phyloP scores from a whole-genome alignment of 1,140 invertebrate species.

The Fragariocoptes setiger region DNA sequence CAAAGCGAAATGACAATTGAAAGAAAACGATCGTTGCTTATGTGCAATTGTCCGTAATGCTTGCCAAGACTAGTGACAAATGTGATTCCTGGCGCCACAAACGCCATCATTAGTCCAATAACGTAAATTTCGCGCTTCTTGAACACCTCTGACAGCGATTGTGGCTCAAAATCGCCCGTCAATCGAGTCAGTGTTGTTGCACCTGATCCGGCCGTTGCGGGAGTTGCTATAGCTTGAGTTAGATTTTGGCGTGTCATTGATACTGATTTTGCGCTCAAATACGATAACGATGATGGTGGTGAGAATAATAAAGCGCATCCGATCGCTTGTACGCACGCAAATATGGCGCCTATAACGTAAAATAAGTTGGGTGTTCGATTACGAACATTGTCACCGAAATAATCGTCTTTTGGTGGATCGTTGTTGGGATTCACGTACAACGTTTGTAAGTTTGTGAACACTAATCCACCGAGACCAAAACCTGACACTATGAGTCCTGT shows the following conservation, averaged over 20 bases:
- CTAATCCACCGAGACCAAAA: conserved; percentile 16
- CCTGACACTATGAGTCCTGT: conserved; percentile 17
- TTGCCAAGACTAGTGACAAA: conserved; percentile 3
- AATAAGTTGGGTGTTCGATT: conserved; percentile 8
- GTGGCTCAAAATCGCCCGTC: neutral
- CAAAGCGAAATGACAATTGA: conserved; percentile 19
- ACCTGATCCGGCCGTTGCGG: neutral
- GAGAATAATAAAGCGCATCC: conserved; percentile 12
- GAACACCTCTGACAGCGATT: neutral
- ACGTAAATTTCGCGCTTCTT: conserved; percentile 3
- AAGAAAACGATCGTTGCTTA: conserved; percentile 19
- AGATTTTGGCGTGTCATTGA: too few relatives aligned
- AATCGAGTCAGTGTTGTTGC: neutral
- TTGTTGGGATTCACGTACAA: conserved; percentile 17
- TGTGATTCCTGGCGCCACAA: conserved; percentile 9
- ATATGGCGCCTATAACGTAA: conserved; percentile 7
- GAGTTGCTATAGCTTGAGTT: neutral
- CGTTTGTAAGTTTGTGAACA: conserved; percentile 18
- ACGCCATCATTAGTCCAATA: conserved; percentile 1
- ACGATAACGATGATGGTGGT: conserved; percentile 12
- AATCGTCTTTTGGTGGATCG: conserved; percentile 10
- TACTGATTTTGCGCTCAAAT: neutral
- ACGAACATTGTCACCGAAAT: conserved; percentile 8
- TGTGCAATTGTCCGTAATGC: conserved; percentile 20
- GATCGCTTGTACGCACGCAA: conserved; percentile 7